Evolutionary conservation across 2,113 vertebrate genomes (phyloP).

Genomic region (Albula glossodonta): DNA sequence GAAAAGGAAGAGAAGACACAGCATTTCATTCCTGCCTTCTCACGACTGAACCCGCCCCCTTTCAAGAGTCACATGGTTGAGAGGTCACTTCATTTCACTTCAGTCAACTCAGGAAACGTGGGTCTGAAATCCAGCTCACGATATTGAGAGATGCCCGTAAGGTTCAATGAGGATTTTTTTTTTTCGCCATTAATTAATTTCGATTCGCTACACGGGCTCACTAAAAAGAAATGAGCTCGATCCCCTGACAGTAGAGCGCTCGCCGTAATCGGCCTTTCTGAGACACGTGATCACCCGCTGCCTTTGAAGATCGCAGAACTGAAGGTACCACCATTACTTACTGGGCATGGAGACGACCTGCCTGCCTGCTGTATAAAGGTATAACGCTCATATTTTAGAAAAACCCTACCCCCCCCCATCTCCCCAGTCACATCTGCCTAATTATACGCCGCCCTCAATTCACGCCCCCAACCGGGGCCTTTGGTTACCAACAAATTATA

Average conservation of each 20-base stretch:
- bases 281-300: no score
- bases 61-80: background rate
- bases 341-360: no score
- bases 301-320: no score
- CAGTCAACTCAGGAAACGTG: background rate
- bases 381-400: background rate
- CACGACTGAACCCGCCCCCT: background rate
- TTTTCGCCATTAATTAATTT: no score
- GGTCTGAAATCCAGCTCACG: background rate
- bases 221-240: no score
- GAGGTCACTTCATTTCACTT: background rate
- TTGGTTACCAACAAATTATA: conserved; percentile 19
- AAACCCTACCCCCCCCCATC: background rate
- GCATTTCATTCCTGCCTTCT: conserved; percentile 49
- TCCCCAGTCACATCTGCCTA: background rate
- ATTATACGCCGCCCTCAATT: background rate
- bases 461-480: background rate
- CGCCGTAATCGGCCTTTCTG: no score
- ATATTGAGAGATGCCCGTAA: no score
- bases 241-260: no score
- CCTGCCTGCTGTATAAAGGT: no score
- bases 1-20: conserved; percentile 81
- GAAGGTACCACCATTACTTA: no score
- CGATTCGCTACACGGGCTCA: no score
- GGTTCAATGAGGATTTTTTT: no score